Percentiles rank a stretch among this genome's conserved stretches.
phyloP scores from a whole-genome alignment of 2,888 invertebrate genomes.

The Liopterus haemorrhoidalis region DNA sequence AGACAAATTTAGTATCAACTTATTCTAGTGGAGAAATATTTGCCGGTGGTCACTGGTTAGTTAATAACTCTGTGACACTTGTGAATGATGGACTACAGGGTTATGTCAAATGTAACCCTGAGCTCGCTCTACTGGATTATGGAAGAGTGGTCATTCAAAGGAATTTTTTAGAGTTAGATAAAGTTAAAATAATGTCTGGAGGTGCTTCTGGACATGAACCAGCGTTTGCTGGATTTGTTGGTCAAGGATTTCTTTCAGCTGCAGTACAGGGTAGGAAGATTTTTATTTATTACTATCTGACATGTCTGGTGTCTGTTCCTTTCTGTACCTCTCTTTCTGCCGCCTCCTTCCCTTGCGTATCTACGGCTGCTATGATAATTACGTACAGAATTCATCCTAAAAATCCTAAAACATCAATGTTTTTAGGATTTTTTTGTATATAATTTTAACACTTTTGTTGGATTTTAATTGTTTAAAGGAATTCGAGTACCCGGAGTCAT shows the following conservation, averaged over 20 bases:
- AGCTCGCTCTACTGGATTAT: constrained; percentile 39
- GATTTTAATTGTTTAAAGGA: no score
- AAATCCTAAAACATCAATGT: no score
- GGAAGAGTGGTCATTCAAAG: constrained; percentile 41
- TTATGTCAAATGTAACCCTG: constrained; percentile 34
- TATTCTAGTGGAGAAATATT: no score
- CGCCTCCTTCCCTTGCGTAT: no score
- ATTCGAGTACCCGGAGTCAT: no score
- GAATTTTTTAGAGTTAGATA: constrained; percentile 38
- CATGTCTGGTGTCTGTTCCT: constrained; percentile 8
- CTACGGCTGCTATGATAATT: no score
- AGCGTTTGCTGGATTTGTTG: constrained; percentile 58
- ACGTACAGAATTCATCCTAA: not conserved
- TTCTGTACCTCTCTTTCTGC: no score
- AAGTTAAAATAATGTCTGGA: constrained; percentile 61
- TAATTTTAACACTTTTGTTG: no score
- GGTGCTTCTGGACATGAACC: constrained; percentile 86
- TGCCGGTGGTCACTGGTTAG: constrained; percentile 13
- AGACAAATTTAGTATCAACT: no score
- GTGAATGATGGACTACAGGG: constrained; percentile 15
- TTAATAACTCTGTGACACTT: not conserved
- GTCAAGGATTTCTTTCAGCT: constrained; percentile 72
- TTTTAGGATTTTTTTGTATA: no score
- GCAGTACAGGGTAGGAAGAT: constrained; percentile 57
- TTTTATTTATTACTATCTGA: constrained; percentile 14